Percentiles rank a stretch among this genome's conserved stretches.
phyloP scores from a whole-genome alignment of 2,888 invertebrate species.

The Apamea crenata region DNA sequence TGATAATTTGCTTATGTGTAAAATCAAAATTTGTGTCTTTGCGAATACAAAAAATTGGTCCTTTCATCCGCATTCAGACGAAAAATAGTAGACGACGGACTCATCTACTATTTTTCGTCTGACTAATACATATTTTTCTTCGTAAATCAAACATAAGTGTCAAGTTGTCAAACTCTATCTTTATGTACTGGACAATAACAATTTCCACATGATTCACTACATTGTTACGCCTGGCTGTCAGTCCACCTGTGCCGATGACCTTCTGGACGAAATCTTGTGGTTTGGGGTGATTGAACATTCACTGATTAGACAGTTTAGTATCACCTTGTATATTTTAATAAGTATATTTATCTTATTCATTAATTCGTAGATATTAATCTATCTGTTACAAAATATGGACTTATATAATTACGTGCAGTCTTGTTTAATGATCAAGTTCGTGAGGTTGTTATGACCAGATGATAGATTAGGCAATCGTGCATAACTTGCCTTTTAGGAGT shows the following conservation, averaged over 20 bases:
- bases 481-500: not conserved
- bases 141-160: slow-evolving; percentile 10
- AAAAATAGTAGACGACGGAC: no score
- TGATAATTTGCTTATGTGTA: not conserved
- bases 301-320: not conserved
- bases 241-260: slow-evolving; percentile 19
- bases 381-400: not conserved
- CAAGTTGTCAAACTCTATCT: slow-evolving; percentile 34
- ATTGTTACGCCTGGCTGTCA: slow-evolving; percentile 8
- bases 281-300: slow-evolving; percentile 20
- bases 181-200: slow-evolving; percentile 18
- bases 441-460: not conserved
- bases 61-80: not conserved
- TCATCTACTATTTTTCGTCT: not conserved
- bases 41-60: not conserved
- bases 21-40: not conserved
- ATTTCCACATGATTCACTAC: slow-evolving; percentile 22
- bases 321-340: not conserved
- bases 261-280: not conserved
- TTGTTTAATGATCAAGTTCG: not conserved
- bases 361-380: not conserved
- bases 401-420: not conserved
- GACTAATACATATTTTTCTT: slow-evolving; percentile 5
- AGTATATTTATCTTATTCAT: not conserved
- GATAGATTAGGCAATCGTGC: not conserved